A percentile compares a stretch with the other conserved stretches of the same genome.
Conservation (phyloP, 1,140 invertebrate genomes). For the Tribolium madens region DNA sequence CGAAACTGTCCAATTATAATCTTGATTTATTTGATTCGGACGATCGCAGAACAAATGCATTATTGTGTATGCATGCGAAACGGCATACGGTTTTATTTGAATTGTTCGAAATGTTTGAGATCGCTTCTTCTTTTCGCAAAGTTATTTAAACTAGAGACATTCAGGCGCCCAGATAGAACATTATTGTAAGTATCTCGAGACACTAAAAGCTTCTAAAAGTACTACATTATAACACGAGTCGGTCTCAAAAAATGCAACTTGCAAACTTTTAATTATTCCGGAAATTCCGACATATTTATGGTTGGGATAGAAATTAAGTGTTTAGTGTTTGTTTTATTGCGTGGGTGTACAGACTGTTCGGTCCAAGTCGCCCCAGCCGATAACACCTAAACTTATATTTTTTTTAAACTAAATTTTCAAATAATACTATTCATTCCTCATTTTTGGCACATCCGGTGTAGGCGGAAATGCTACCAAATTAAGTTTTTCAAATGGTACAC, state of each 20-base stretch:
- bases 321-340: conserved; percentile 28
- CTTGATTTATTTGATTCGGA: no score
- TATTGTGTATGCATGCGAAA: not conserved
- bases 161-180: conserved; percentile 27
- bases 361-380: no score
- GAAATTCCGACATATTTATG: not conserved
- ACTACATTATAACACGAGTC: not conserved
- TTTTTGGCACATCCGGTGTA: no score
- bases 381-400: no score
- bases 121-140: not conserved
- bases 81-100: not conserved
- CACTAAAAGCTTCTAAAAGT: conserved; percentile 31
- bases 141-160: conserved; percentile 31
- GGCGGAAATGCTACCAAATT: no score
- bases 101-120: conserved; percentile 6
- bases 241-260: not conserved
- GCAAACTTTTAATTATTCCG: not conserved
- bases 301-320: conserved; percentile 18
- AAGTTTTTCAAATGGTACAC: no score
- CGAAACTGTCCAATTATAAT: not conserved
- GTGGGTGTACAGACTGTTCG: no score
- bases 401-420: no score
- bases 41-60: not conserved
- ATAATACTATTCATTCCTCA: no score
- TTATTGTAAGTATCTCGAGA: conserved; percentile 29